phyloP scores from a whole-genome alignment of 2,888 invertebrate genomes.

The Spilarctia lutea region DNA sequence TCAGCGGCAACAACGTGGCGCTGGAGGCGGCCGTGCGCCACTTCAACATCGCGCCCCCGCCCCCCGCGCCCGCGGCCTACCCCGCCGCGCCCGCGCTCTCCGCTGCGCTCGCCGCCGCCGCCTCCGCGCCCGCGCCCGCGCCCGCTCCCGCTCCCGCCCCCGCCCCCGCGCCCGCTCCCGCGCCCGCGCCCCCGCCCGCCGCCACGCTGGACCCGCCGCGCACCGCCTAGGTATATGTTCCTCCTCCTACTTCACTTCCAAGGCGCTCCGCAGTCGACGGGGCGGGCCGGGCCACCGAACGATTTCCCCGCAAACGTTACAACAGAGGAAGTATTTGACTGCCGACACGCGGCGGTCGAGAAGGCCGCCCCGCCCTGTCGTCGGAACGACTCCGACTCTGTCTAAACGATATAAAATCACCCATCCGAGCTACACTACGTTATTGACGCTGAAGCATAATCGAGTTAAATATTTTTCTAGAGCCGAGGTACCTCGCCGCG shows the following conservation, averaged over 20 bases:
- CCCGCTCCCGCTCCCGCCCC: constrained; percentile 40
- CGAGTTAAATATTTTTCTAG: neutral
- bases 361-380: too few relatives aligned
- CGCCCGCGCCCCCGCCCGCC: constrained; percentile 17
- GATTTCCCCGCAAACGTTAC: too few relatives aligned
- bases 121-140: constrained; percentile 25
- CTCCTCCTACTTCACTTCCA: neutral
- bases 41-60: constrained; percentile 93
- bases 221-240: neutral
- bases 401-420: neutral
- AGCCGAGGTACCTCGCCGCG: neutral
- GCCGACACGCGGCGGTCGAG: too few relatives aligned
- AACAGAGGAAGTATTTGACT: too few relatives aligned
- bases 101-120: constrained; percentile 41
- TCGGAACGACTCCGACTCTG: neutral
- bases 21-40: constrained; percentile 97
- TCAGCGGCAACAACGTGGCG: constrained; percentile 97
- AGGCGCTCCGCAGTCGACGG: too few relatives aligned
- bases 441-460: neutral
- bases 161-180: constrained; percentile 29
- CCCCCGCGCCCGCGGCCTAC: constrained; percentile 33
- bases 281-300: too few relatives aligned
- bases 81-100: constrained; percentile 39
- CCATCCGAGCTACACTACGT: neutral
- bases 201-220: neutral